Evolutionary conservation across 2,797 vertebrate species (phyloP), one percentile per base, ranked within the genome.

Genomic region (Urophycis tenuis): DNA sequence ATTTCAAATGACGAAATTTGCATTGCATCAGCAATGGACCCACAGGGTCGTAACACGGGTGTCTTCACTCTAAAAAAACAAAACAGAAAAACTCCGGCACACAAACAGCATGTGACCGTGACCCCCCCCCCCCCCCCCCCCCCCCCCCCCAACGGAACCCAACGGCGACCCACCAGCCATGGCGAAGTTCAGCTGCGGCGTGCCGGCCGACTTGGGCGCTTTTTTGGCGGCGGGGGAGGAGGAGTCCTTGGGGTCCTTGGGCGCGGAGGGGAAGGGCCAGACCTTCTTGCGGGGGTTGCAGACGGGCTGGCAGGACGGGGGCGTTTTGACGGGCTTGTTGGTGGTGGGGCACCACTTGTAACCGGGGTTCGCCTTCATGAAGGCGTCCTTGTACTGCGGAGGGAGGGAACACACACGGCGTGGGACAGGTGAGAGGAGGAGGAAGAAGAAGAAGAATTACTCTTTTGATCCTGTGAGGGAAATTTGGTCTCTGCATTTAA

Each of bases 331-430:
- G 76, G 97, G 96, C 91, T 98, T 98, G 92, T 96, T 99, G 88
- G 95, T 98, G 77, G 96, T 94, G 67, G 97, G 96, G 91, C 97
- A 99, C 97, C 97, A 99, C 90, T 97, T 98, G 90, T 99, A 99
- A 79, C 96, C 97, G 14, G 97, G 97, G 81, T 99, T 98, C 71
- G 97, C 97, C 91, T 98, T 98, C 96, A 99, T 98, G 86, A 99
- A 99, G 34, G 97, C 97, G 90, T 99, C 97, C 81, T 99, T 99
- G 90, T 99, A 98, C 97, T 99, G 87, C 25, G 15, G 77, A 92
- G 92, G 77, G 88, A 79, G 84, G 85, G 73, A 33, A 74, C 72
- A 73, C 22, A 39, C 12, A 71, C n/a, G n/a, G n/a, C n/a, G n/a
- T n/a, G n/a, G n/a, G n/a, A n/a, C n/a, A n/a, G n/a, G n/a, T n/a